Evolutionary conservation across 2,113 vertebrate species (phyloP), one percentile per base, ranked within the genome.

Genomic region (Bothrops jararaca): DNA sequence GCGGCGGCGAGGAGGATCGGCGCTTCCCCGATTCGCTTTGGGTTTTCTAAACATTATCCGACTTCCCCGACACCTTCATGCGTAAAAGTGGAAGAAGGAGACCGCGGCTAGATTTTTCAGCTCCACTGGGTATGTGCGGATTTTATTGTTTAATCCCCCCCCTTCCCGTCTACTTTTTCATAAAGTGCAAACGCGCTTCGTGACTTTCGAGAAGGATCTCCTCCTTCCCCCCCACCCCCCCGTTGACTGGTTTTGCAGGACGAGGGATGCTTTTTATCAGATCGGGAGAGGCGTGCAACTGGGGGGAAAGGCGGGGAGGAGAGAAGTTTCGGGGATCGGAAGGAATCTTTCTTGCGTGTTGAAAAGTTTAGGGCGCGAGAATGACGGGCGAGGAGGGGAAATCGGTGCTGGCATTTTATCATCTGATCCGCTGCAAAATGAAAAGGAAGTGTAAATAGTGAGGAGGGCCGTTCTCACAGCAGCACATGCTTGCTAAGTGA

Each of bases 261-360:
- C 42, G n/a, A 5, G 45, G 45, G 45, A 26, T 87, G 69, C 48
- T 13, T 52, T 54, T 11, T 39, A 54, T 22, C 11, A 10, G 24
- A 1, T 23, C 50, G 50, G 15, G 39, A 60, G 48, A 87, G 91
- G 15, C 54, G 54, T 53, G 56, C n/a, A 23, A 9, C 9, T 22
- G 5, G 53, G 5, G 53, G 86, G 24, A 29, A 42, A 64, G 18
- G 60, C 93, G 94, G 92, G 85, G 91, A 90, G 93, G 42, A 15
- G 13, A 34, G 89, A 92, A 23, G 48, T 53, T 64, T 42, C 42
- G 80, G 7, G 86, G 23, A 29, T 29, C 64, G 12, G 34, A 42
- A 52, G 45, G 48, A 24, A 39, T 42, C 86, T 54, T 2, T 42
- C 86, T 54, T 2, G 39, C 9, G 1, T 0, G 24, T 56, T 23